A percentile compares a stretch with the other conserved stretches of the same genome.
These are phyloP conservation scores for Bovichtus diacanthus DNA, from an alignment of 2,797 vertebrate species.

Conservation along the genomic window DNA sequence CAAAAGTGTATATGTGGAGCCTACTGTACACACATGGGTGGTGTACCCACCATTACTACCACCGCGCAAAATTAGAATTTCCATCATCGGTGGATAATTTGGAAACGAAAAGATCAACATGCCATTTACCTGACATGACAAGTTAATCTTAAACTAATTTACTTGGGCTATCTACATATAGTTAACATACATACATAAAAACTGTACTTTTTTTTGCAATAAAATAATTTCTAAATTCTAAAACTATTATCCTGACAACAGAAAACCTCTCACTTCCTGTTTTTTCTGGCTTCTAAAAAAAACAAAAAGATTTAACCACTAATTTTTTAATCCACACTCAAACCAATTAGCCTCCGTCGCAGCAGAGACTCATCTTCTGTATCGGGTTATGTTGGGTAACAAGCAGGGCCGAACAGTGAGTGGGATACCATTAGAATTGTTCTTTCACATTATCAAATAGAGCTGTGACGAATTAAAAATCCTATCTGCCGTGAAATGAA, in stretches of 20 bases:
- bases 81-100: neutral
- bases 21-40: neutral
- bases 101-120: neutral
- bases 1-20: neutral
- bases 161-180: neutral
- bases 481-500: conserved; percentile 65
- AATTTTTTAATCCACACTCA: conserved; percentile 18
- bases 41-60: neutral
- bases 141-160: neutral
- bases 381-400: conserved; percentile 3
- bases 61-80: neutral
- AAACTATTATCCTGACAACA: neutral
- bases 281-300: neutral
- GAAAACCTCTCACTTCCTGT: neutral
- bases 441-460: conserved; percentile 62
- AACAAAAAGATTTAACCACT: neutral
- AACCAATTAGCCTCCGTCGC: conserved; percentile 41
- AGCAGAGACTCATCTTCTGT: conserved; percentile 3
- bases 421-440: conserved; percentile 44
- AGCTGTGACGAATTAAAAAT: conserved; percentile 63
- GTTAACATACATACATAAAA: neutral
- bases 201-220: neutral
- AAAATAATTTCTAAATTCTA: neutral
- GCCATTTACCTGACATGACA: neutral
- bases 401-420: conserved; percentile 13